A percentile compares a stretch with the other conserved stretches of the same genome.
phyloP scores from a whole-genome alignment of 2,797 vertebrate genomes.

The Acestrorhynchus altus region DNA sequence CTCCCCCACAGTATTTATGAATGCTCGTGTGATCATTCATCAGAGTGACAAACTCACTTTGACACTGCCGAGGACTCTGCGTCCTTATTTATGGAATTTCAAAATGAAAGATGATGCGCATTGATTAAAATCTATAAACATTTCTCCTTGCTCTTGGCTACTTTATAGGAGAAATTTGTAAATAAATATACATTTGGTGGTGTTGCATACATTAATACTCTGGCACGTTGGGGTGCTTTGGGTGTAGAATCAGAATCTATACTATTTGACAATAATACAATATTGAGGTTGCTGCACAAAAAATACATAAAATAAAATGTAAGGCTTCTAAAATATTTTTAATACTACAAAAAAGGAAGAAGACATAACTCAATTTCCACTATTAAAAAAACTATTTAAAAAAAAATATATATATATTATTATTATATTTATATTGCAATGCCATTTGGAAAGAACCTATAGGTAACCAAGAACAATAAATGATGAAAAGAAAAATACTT shows the following conservation, averaged over 20 bases:
- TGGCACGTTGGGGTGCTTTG: neutral
- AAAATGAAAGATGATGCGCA: slow-evolving; percentile 60
- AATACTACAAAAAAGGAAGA: too few relatives aligned
- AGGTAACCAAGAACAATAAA: too few relatives aligned
- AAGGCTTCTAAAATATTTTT: too few relatives aligned
- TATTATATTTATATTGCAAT: too few relatives aligned
- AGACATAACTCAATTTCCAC: too few relatives aligned
- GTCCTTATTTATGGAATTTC: slow-evolving; percentile 68
- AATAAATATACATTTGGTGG: slow-evolving; percentile 38
- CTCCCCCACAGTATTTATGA: slow-evolving; percentile 69
- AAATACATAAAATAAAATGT: too few relatives aligned
- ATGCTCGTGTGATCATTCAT: slow-evolving; percentile 67
- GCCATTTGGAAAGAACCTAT: too few relatives aligned
- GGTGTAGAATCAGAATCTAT: slow-evolving; percentile 11
- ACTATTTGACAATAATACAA: too few relatives aligned
- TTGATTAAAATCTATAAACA: slow-evolving; percentile 65
- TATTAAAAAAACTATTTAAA: too few relatives aligned
- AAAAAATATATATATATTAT: too few relatives aligned
- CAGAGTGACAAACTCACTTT: slow-evolving; percentile 62
- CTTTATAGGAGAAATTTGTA: slow-evolving; percentile 48
- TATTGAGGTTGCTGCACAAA: too few relatives aligned
- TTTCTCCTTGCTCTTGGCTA: slow-evolving; percentile 45
- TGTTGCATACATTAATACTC: slow-evolving; percentile 1
- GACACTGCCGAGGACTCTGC: slow-evolving; percentile 61
- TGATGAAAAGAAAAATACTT: too few relatives aligned